phyloP scores from a whole-genome alignment of 2,797 vertebrate species.

The Emydoidea blandingii region DNA sequence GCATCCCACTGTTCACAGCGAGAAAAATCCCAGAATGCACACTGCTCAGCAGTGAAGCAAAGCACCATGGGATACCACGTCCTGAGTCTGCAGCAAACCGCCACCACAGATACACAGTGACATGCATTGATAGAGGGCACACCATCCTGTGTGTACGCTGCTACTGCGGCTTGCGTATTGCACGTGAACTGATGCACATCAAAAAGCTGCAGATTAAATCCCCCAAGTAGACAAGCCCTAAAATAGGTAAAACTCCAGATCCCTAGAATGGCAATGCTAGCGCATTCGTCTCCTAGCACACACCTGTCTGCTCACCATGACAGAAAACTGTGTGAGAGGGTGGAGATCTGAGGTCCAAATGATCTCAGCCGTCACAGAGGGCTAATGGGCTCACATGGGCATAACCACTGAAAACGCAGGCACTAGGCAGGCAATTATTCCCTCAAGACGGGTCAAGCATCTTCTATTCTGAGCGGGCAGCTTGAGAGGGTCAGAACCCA shows the following conservation, averaged over 20 bases:
- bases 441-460: not conserved
- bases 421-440: not conserved
- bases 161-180: not conserved
- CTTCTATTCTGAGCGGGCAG: not conserved
- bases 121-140: not conserved
- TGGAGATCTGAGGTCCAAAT: not conserved
- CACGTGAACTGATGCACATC: accelerated
- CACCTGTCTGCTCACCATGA: not conserved
- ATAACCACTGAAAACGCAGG: not conserved
- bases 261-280: not conserved
- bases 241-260: not conserved
- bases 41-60: not conserved
- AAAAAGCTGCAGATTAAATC: not conserved
- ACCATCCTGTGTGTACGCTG: not conserved
- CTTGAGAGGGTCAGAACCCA: not conserved
- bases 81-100: not conserved
- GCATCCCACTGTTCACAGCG: not conserved
- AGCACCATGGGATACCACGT: not conserved
- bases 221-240: not conserved
- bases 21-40: not conserved
- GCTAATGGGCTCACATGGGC: not conserved
- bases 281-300: not conserved
- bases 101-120: not conserved
- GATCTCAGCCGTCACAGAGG: not conserved
- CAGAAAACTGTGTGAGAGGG: not conserved